These are phyloP conservation scores for Plemyria rubiginata DNA, from an alignment of 2,888 invertebrate species.

Conservation along the genomic window DNA sequence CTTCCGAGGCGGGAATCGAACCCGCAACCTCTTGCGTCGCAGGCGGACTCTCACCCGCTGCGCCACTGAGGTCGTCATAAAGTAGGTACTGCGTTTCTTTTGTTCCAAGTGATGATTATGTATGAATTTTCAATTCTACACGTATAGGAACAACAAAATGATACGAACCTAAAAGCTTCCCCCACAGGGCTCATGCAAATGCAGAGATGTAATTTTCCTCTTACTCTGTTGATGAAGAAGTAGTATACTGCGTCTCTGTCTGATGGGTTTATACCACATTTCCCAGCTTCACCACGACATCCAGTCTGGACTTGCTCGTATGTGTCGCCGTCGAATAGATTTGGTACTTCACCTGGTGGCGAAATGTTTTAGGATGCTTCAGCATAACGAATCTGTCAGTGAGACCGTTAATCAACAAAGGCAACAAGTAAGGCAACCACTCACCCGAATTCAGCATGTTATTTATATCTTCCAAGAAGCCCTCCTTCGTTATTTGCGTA, in stretches of 20 bases:
- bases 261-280: slow-evolving; percentile 86
- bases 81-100: too few species aligned
- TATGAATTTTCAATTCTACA: background rate
- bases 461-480: slow-evolving; percentile 96
- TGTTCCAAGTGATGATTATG: too few species aligned
- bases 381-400: too few species aligned
- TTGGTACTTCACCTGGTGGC: slow-evolving; percentile 92
- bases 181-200: slow-evolving; percentile 97
- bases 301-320: slow-evolving; percentile 93
- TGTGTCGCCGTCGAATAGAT: slow-evolving; percentile 94
- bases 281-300: slow-evolving; percentile 89
- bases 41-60: too few species aligned
- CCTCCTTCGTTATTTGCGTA: slow-evolving; percentile 95
- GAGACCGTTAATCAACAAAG: too few species aligned
- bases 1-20: too few species aligned
- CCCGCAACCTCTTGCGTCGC: too few species aligned
- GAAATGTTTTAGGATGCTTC: background rate
- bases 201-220: slow-evolving; percentile 93
- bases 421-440: background rate
- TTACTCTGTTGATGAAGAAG: slow-evolving; percentile 93
- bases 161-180: slow-evolving; percentile 90
- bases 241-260: slow-evolving; percentile 93
- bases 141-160: background rate
- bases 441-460: slow-evolving; percentile 95
- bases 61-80: too few species aligned